A percentile compares a stretch with the other conserved stretches of the same genome.
Conservation (phyloP, 2,797 vertebrate genomes). For the Dendrocincla tyrannina region DNA sequence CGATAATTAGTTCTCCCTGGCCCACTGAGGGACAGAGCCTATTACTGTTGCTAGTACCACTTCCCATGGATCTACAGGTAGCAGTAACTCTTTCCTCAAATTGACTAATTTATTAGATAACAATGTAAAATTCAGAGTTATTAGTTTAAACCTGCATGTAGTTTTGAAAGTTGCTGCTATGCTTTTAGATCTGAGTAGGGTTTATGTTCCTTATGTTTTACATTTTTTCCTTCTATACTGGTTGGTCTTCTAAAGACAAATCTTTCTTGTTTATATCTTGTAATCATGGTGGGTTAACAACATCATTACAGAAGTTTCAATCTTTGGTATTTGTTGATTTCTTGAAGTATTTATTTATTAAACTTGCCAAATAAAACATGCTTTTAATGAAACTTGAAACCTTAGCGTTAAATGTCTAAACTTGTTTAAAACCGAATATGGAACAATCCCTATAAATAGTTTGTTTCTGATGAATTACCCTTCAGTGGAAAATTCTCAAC, state of each 20-base stretch:
- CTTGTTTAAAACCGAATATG: not conserved
- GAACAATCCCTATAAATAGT: constrained; percentile 17
- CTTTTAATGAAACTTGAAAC: constrained; percentile 15
- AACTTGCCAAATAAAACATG: not conserved
- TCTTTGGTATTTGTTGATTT: not conserved
- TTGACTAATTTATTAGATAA: not conserved
- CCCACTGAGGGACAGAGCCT: not conserved
- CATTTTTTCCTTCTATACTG: not conserved
- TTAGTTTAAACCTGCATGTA: not conserved
- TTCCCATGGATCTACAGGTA: not conserved
- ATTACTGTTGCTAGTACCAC: not conserved
- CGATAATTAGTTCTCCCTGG: not conserved
- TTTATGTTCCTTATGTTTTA: not conserved
- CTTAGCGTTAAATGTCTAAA: not conserved
- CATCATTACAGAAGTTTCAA: not conserved
- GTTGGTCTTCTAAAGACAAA: not conserved
- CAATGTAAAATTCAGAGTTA: not conserved
- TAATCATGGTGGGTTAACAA: not conserved
- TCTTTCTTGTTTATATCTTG: not conserved
- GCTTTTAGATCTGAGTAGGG: not conserved
- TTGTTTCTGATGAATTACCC: constrained; percentile 29
- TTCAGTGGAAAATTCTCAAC: constrained; percentile 22
- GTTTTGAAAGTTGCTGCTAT: not conserved
- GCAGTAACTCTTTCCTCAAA: not conserved
- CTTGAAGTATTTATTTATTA: constrained; percentile 16